These are phyloP conservation scores for Ophion ventricosus DNA, from an alignment of 2,888 invertebrate genomes.

Conservation along the genomic window DNA sequence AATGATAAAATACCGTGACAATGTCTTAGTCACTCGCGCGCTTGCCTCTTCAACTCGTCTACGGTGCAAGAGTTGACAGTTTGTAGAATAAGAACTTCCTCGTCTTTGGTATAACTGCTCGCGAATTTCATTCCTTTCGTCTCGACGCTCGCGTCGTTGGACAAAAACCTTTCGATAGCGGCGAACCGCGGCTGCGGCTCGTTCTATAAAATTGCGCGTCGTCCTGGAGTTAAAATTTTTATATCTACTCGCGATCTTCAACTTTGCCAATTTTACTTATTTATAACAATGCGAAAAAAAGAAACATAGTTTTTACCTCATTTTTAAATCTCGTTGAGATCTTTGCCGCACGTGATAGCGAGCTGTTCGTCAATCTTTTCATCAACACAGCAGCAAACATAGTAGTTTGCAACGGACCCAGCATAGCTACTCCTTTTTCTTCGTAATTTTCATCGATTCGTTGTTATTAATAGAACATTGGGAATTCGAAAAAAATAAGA, in stretches of 20 bases:
- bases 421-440: too few relatives aligned
- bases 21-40: background rate
- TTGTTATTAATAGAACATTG: too few relatives aligned
- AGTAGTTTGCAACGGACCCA: background rate
- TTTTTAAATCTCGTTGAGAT: background rate
- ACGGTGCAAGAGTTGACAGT: slow-evolving; percentile 25
- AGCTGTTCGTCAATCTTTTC: background rate
- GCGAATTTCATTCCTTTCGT: background rate
- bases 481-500: too few relatives aligned
- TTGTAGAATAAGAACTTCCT: slow-evolving; percentile 33
- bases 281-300: background rate
- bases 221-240: background rate
- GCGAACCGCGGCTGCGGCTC: background rate
- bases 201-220: background rate
- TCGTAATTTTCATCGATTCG: too few relatives aligned
- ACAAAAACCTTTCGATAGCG: slow-evolving; percentile 1
- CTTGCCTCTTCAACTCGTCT: slow-evolving; percentile 50
- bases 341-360: background rate
- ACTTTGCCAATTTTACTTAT: background rate
- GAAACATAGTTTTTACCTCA: background rate
- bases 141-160: background rate
- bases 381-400: background rate
- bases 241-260: background rate
- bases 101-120: slow-evolving; percentile 12
- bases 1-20: background rate